Evolutionary conservation across 2,797 vertebrate species (phyloP).

Genomic region (Valencia hispanica): DNA sequence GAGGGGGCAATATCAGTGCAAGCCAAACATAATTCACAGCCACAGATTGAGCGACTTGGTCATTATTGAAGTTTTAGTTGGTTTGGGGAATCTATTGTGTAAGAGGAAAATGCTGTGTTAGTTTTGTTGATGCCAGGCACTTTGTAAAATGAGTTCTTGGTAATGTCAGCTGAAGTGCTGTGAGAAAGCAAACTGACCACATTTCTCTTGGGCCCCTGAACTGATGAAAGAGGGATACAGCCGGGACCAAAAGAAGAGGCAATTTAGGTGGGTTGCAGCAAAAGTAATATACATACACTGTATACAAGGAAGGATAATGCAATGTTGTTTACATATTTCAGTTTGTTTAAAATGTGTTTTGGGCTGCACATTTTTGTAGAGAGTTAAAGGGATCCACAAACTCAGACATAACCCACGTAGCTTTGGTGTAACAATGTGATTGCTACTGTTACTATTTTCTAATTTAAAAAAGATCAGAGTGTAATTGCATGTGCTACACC

Average conservation of each 20-base stretch:
- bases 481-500: not conserved
- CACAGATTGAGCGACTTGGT: slow-evolving; percentile 62
- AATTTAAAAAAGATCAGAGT: not conserved
- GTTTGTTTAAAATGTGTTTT: not conserved
- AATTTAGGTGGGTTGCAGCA: not conserved
- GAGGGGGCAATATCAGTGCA: slow-evolving; percentile 67
- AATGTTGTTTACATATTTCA: not conserved
- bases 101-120: slow-evolving; percentile 50
- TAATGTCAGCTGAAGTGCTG: slow-evolving; percentile 59
- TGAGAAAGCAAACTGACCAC: slow-evolving; percentile 41
- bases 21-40: slow-evolving; percentile 69
- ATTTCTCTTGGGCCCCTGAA: slow-evolving; percentile 42
- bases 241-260: slow-evolving; percentile 6
- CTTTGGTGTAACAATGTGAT: not conserved
- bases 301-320: not conserved
- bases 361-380: not conserved
- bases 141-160: slow-evolving; percentile 69
- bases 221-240: slow-evolving; percentile 8
- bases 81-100: slow-evolving; percentile 60
- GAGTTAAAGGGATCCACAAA: not conserved
- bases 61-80: slow-evolving; percentile 64
- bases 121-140: slow-evolving; percentile 49
- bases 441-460: not conserved
- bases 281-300: not conserved
- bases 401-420: not conserved